These are phyloP conservation scores for Lamprologus sp. DNA, from an alignment of 2,113 vertebrate species.

Conservation along the genomic window DNA sequence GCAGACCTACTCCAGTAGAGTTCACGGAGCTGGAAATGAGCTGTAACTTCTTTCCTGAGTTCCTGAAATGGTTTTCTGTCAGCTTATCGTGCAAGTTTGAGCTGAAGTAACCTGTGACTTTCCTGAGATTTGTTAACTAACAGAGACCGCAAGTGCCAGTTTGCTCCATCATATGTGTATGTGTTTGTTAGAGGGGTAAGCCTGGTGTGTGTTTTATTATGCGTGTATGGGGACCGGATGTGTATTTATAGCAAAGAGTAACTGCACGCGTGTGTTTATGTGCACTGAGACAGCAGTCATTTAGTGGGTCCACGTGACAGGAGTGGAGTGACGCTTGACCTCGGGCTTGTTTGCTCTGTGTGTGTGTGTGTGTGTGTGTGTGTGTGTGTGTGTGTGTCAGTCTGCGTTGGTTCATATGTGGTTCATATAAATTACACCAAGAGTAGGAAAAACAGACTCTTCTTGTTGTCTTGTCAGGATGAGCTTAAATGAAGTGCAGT, in stretches of 20 bases:
- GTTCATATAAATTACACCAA: neutral
- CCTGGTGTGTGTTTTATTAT: conserved; percentile 32
- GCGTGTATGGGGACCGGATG: conserved; percentile 16
- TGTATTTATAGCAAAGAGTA: conserved; percentile 46
- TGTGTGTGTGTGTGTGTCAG: neutral
- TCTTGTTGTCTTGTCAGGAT: neutral
- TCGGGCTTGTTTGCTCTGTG: conserved; percentile 4
- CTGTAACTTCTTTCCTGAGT: neutral
- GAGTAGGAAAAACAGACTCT: neutral
- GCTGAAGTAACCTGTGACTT: neutral
- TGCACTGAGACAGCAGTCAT: conserved; percentile 32
- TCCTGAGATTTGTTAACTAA: neutral
- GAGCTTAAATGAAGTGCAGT: neutral
- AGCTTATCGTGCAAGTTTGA: neutral
- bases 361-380: conserved; percentile 2
- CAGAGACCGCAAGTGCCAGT: neutral
- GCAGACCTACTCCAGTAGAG: neutral
- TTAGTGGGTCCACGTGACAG: conserved; percentile 44
- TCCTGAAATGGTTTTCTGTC: neutral
- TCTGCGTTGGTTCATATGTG: neutral
- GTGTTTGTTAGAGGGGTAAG: neutral
- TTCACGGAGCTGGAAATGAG: neutral
- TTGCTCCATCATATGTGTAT: neutral
- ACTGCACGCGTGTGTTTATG: neutral
- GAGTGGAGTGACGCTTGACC: conserved; percentile 27